Conservation (phyloP, 2,113 vertebrate genomes). For the Egretta garzetta region DNA sequence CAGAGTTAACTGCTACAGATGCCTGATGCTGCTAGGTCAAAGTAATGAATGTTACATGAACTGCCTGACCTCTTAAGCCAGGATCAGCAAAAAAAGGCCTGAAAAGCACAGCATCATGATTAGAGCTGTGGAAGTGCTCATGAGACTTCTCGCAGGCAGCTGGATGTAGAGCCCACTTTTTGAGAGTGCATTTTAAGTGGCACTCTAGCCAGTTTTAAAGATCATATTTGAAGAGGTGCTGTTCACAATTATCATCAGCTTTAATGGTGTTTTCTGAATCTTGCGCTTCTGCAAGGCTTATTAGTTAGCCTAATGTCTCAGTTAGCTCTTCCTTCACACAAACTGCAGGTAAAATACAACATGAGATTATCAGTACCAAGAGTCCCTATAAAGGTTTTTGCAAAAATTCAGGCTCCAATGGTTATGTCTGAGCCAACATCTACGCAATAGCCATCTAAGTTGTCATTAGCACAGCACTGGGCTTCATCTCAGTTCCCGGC, state of each 20-base stretch:
- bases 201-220: not conserved
- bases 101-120: conserved; percentile 23
- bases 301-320: conserved; percentile 3
- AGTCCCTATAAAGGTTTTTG: not conserved
- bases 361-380: not conserved
- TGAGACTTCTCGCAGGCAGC: not conserved
- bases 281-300: not conserved
- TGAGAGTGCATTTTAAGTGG: conserved; percentile 10
- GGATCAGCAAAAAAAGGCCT: not conserved
- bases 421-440: not conserved
- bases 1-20: not conserved
- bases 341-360: not conserved
- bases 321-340: not conserved
- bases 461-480: not conserved
- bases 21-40: conserved; percentile 10
- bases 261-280: not conserved
- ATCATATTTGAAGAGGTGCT: conserved; percentile 16
- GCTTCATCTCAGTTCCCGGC: not conserved
- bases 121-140: not conserved
- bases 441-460: not conserved
- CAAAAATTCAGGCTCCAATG: not conserved
- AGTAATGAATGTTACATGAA: conserved; percentile 31
- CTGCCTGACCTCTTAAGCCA: conserved; percentile 32
- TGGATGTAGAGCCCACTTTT: not conserved
- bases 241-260: not conserved